Percentiles rank a stretch among this genome's conserved stretches.
Conservation (phyloP, 2,113 vertebrate genomes). For the Varanus komodoensis region DNA sequence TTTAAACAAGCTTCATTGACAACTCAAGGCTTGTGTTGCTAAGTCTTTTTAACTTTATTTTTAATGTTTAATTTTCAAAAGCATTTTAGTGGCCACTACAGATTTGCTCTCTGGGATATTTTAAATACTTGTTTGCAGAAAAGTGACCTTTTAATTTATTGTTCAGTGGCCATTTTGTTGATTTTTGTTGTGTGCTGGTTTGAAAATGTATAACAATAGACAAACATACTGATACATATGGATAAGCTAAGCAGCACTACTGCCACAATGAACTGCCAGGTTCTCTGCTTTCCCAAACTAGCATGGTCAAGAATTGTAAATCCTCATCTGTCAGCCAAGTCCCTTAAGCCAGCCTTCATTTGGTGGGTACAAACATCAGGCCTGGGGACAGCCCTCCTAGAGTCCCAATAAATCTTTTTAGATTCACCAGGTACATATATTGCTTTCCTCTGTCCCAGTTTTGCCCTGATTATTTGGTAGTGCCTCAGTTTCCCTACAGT, state of each 20-base stretch:
- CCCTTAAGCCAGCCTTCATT: background rate
- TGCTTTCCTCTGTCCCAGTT: no score
- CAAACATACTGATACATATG: background rate
- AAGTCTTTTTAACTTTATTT: no score
- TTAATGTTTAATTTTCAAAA: background rate
- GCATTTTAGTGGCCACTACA: background rate
- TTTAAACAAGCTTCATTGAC: background rate
- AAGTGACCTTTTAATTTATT: background rate
- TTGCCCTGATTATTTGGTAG: no score
- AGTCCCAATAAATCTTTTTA: no score
- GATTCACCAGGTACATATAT: no score
- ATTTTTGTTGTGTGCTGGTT: background rate
- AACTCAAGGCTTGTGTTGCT: no score
- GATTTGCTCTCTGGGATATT: background rate
- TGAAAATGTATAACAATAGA: background rate
- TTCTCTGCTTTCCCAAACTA: background rate
- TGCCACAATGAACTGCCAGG: background rate
- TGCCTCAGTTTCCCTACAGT: background rate
- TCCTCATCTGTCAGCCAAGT: background rate
- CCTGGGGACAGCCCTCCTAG: no score
- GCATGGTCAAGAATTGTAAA: background rate
- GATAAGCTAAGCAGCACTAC: background rate
- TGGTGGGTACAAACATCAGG: no score
- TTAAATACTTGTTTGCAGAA: background rate
- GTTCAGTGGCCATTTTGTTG: background rate